Percentiles rank a stretch among this genome's conserved stretches.
Conservation (phyloP, 2,888 invertebrate species). For the Archips xylosteana region DNA sequence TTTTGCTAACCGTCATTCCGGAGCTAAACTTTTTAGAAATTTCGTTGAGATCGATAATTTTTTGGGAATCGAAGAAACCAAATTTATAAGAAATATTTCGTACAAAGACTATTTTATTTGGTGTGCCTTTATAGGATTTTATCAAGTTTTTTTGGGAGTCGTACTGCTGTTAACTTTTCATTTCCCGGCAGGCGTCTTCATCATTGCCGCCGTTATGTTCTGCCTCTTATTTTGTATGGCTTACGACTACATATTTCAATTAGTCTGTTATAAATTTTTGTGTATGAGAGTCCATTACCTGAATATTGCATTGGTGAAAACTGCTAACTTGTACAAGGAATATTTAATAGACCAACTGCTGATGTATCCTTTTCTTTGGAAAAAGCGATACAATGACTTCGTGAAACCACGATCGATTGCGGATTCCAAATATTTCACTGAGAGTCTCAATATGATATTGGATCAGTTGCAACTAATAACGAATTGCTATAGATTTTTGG, state of each 20-base stretch:
- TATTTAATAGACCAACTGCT: constrained; percentile 60
- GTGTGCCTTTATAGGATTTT: constrained; percentile 45
- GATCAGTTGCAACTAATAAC: constrained; percentile 54
- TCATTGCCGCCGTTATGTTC: constrained; percentile 54
- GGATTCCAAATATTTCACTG: constrained; percentile 51
- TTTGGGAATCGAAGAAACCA: constrained; percentile 63
- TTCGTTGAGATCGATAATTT: constrained; percentile 63
- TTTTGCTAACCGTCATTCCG: constrained; percentile 56
- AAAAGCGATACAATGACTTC: constrained; percentile 54
- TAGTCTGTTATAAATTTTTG: constrained; percentile 52
- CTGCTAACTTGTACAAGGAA: constrained; percentile 56
- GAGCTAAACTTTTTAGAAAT: constrained; percentile 53
- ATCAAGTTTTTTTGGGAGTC: constrained; percentile 47
- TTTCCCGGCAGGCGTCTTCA: constrained; percentile 45
- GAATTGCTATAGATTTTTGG: constrained; percentile 56
- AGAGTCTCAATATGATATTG: constrained; percentile 58
- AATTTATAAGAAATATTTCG: constrained; percentile 62
- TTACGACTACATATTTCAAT: constrained; percentile 57
- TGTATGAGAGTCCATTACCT: constrained; percentile 61
- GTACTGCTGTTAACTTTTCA: constrained; percentile 42
- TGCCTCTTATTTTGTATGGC: constrained; percentile 56
- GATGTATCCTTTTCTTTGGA: constrained; percentile 63
- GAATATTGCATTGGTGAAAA: constrained; percentile 66
- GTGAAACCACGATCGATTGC: constrained; percentile 55
- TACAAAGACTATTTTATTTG: constrained; percentile 48